A percentile compares a stretch with the other conserved stretches of the same genome.
Conservation (phyloP, 1,140 invertebrate species). For the Drosophila hydei region DNA sequence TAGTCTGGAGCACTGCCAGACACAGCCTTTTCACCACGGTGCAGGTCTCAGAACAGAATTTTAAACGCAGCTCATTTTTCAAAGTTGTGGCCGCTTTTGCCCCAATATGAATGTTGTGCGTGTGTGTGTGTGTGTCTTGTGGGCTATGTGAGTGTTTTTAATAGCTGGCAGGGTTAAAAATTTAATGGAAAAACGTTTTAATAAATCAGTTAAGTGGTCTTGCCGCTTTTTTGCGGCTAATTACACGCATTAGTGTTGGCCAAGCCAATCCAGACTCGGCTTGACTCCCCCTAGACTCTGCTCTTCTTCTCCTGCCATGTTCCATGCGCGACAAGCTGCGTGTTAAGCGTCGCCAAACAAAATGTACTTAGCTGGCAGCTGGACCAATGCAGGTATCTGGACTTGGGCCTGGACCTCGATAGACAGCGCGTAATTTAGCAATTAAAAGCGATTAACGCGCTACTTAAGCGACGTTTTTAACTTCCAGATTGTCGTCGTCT, state of each 20-base stretch:
- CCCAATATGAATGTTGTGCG: slow-evolving; percentile 34
- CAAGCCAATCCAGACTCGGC: slow-evolving; percentile 39
- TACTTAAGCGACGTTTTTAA: slow-evolving; percentile 54
- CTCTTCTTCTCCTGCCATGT: background rate
- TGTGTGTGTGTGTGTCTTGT: slow-evolving; percentile 38
- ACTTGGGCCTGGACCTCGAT: slow-evolving; percentile 24
- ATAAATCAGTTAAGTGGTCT: slow-evolving; percentile 83
- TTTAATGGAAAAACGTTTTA: slow-evolving; percentile 83
- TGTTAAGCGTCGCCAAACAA: background rate
- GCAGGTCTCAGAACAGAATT: slow-evolving; percentile 57
- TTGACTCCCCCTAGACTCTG: background rate
- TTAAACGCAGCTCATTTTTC: slow-evolving; percentile 76
- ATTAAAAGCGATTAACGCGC: slow-evolving; percentile 81
- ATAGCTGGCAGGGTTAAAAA: slow-evolving; percentile 81
- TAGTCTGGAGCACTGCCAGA: too few relatives aligned
- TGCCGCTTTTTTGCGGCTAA: slow-evolving; percentile 82
- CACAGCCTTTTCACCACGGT: slow-evolving; percentile 38
- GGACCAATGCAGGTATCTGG: background rate
- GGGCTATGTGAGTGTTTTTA: slow-evolving; percentile 64
- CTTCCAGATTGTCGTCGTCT: slow-evolving; percentile 33
- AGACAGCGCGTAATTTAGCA: slow-evolving; percentile 79
- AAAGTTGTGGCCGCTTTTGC: slow-evolving; percentile 72
- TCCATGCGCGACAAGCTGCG: background rate
- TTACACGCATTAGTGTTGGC: slow-evolving; percentile 79
- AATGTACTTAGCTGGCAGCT: background rate